Evolutionary conservation across 2,113 vertebrate species (phyloP).

Genomic region (Chaetodon trifascialis): DNA sequence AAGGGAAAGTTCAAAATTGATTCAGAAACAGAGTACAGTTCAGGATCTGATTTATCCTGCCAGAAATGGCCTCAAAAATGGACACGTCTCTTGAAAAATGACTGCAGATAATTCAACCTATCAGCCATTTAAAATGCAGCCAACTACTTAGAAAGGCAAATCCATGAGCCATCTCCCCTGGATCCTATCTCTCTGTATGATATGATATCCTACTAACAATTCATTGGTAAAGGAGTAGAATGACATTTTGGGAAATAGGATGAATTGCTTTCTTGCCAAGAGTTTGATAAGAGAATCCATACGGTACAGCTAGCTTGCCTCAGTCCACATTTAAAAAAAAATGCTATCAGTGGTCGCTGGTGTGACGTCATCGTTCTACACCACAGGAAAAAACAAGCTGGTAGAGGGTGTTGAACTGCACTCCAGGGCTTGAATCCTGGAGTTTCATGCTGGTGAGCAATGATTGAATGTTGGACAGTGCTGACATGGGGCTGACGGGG

Average conservation of each 20-base stretch:
- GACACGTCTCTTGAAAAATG: constrained; percentile 36
- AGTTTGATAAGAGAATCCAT: background rate
- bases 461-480: no score
- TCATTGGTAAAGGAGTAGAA: background rate
- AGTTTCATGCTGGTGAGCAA: no score
- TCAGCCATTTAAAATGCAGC: constrained; percentile 38
- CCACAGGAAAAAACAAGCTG: no score
- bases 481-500: no score
- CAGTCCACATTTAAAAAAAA: no score
- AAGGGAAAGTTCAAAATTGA: constrained; percentile 33
- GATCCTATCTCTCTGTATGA: constrained; percentile 8
- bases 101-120: constrained; percentile 44
- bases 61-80: constrained; percentile 40
- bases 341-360: no score
- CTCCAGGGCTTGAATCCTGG: no score
- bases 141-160: constrained; percentile 23
- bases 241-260: background rate
- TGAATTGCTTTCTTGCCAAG: background rate
- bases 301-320: background rate
- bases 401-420: no score
- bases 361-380: no score
- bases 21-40: constrained; percentile 25
- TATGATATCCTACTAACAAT: constrained; percentile 5
- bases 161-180: constrained; percentile 33
- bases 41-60: constrained; percentile 41